Conservation (phyloP, 2,797 vertebrate genomes). For the Lagodon rhomboides region DNA sequence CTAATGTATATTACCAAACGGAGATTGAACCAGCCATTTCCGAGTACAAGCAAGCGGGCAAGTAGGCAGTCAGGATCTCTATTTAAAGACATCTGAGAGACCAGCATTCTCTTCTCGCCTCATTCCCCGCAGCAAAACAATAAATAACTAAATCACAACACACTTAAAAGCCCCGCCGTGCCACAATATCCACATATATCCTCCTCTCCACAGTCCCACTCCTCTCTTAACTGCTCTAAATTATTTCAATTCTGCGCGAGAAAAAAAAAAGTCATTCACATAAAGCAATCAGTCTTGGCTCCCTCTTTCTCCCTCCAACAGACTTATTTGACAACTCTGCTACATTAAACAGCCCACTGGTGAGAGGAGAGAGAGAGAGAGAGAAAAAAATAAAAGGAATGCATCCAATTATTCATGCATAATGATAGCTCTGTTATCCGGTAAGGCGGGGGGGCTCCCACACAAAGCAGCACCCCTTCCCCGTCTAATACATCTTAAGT, state of each 20-base stretch:
- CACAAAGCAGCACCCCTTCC: conserved; percentile 76
- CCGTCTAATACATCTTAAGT: conserved; percentile 78
- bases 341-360: conserved; percentile 74
- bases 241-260: conserved; percentile 72
- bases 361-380: conserved; percentile 53
- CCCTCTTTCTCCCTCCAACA: conserved; percentile 57
- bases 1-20: conserved; percentile 73
- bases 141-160: conserved; percentile 82
- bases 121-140: conserved; percentile 72
- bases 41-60: conserved; percentile 52
- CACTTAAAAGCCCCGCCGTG: conserved; percentile 73
- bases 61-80: conserved; percentile 68
- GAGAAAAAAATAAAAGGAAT: conserved; percentile 60
- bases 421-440: conserved; percentile 79
- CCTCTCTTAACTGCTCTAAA: conserved; percentile 71
- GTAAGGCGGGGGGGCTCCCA: conserved; percentile 63
- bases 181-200: conserved; percentile 70
- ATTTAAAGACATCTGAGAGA: conserved; percentile 79
- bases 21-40: conserved; percentile 70
- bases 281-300: conserved; percentile 76
- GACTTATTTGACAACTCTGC: conserved; percentile 75
- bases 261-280: conserved; percentile 63
- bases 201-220: conserved; percentile 56
- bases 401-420: conserved; percentile 82
- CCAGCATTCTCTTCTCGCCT: conserved; percentile 61